Evolutionary conservation across 2,113 vertebrate genomes (phyloP).

Genomic region (Tylochromis polylepis): DNA sequence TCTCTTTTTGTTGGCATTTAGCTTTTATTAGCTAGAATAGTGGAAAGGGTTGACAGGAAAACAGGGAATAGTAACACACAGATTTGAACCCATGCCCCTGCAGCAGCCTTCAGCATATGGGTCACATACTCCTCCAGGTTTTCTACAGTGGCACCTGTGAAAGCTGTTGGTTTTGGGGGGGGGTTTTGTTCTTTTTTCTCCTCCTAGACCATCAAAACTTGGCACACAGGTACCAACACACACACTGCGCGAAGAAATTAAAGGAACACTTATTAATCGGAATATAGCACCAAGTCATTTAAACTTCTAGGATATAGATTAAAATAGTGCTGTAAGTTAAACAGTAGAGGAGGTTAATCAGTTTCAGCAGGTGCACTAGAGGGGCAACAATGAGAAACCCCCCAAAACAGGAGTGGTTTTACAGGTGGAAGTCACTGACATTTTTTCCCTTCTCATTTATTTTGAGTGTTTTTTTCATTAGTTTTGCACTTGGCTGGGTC

Average conservation of each 20-base stretch:
- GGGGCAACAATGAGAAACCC: background rate
- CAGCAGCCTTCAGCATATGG: background rate
- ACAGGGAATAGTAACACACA: background rate
- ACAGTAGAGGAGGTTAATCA: background rate
- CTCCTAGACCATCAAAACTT: background rate
- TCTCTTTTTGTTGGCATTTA: background rate
- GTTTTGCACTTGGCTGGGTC: background rate
- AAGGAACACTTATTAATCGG: background rate
- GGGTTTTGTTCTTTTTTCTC: background rate
- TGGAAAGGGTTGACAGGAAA: background rate
- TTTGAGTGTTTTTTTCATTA: background rate
- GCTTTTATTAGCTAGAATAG: background rate
- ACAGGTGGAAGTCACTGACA: background rate
- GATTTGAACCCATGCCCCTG: background rate
- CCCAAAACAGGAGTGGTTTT: background rate
- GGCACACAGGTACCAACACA: background rate
- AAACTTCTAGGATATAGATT: background rate
- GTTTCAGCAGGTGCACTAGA: background rate
- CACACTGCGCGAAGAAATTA: background rate
- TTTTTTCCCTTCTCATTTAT: background rate
- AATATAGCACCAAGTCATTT: background rate
- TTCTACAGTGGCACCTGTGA: background rate
- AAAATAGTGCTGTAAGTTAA: background rate
- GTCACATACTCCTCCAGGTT: background rate
- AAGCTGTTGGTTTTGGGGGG: rapidly evolving